Base-by-base conservation (phyloP, 2,797 vertebrate species). In the Austrolebias charrua region DNA sequence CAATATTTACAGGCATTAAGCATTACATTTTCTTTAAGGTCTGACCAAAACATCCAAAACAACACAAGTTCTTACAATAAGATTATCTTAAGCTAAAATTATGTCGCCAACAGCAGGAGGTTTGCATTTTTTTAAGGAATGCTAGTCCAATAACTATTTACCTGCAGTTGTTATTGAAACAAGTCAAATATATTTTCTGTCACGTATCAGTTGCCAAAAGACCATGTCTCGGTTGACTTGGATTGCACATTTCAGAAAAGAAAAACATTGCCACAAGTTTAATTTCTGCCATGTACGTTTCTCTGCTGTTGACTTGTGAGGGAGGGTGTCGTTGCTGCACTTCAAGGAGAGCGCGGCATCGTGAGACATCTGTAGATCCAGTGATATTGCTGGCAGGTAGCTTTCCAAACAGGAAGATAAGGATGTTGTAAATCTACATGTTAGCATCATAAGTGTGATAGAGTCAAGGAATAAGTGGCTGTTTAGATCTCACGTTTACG, bases 351-450 rank as follows among this genome's bases (percentile, higher is more conserved):
- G 44, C 3, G 55, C 63, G 52, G 52, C 71, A 67, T 59, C 68
- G 47, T 65, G 73, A 84, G 66, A 64, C 68, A 47, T 78, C 45
- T 63, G 47, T 62, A 60, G 59, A 20, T 33, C 50, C 61, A 52
- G 62, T 56, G 53, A 75, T 51, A 68, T 54, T 8, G 35, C 51
- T 68, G 80, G 69, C 82, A 82, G 75, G 69, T 79, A 74, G 60
- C 63, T 79, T 65, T 85, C 81, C 56, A 31, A 63, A 60, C 47
- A 52, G 62, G 61, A 61, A 43, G 69, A 47, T 33, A 60, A 40
- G 64, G 62, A 70, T 76, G 64, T 53, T 0, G 33, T 50, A 55
- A 48, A 53, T 54, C 12, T 66, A 42, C 52, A 76, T 80, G 79
- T 71, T 58, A 76, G 63, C 69, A 67, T 57, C 63, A 60, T 74